Base-by-base conservation (phyloP, 2,113 vertebrate species). In the Climacteris rufus region DNA sequence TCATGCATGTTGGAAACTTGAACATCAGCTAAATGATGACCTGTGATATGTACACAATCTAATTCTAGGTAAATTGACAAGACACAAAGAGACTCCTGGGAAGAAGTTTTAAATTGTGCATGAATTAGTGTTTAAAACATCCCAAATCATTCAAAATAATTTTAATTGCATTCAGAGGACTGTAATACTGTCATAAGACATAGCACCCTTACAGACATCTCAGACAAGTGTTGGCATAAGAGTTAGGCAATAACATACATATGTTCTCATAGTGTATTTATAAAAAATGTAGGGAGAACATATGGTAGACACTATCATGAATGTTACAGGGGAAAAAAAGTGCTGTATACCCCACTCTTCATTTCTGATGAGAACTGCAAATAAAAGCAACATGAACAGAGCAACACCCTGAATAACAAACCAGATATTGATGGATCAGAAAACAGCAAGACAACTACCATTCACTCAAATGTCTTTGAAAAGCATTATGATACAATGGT, bases 191-290 rank as follows among this genome's bases (percentile, higher is more conserved):
- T 76, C 87, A 91, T 24, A 76, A 83, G 85, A 87, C 24, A 71
- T 30, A 72, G 27, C 75, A 93, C 94, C 39, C 44, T 83, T 94
- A 53, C 39, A 92, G 72, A 90, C 42, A 80, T 88, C 74, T 95
- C 66, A 96, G 91, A 95, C 45, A 95, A 96, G 84, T 56, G 66
- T 85, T 96, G 91, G 84, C 95, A 77, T 83, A 57, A 82, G 60
- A 93, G 19, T 40, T 72, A 65, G 42, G 54, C 77, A 96, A 88
- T 86, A 94, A 77, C 50, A 88, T 53, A 42, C 86, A 79, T 95
- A 93, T 88, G 87, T 80, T 96, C 79, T 83, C 54, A 77, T 63
- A 79, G 49, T 13, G 49, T 91, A 91, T 95, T 96, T 94, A 75
- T 53, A 63, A 90, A 97, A 83, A 91, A 80, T 66, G 72, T 83